phyloP scores from a whole-genome alignment of 2,888 invertebrate genomes.

The Pogonocherus hispidulus region DNA sequence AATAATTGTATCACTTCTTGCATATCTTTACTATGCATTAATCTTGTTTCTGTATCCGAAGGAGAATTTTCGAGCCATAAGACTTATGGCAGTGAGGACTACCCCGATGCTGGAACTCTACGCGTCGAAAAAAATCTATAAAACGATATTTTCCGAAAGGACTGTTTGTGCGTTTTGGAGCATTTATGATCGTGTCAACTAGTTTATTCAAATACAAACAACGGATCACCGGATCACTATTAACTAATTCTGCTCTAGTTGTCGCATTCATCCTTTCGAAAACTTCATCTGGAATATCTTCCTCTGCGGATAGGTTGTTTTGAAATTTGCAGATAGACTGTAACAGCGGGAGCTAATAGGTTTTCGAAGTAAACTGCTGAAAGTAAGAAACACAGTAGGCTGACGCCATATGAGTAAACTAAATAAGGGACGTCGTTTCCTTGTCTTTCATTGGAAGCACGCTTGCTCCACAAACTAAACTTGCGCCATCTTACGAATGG shows the following conservation, averaged over 20 bases:
- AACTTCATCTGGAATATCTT: too few species aligned
- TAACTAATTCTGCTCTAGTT: neutral
- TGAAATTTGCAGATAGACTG: too few species aligned
- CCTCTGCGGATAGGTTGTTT: too few species aligned
- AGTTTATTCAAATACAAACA: constrained; percentile 57
- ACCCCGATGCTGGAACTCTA: constrained; percentile 63
- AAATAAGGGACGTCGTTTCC: too few species aligned
- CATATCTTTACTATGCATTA: neutral
- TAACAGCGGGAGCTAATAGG: too few species aligned
- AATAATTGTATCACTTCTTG: constrained; percentile 45
- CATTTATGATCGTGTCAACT: constrained; percentile 54
- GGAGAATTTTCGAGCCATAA: constrained; percentile 63
- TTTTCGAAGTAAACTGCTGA: too few species aligned
- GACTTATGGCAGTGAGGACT: constrained; percentile 56
- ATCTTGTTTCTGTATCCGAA: neutral
- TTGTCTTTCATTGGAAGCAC: too few species aligned
- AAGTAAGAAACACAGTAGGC: too few species aligned
- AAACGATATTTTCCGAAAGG: constrained; percentile 60
- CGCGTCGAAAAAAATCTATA: constrained; percentile 58
- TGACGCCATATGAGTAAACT: too few species aligned
- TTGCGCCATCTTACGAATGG: too few species aligned
- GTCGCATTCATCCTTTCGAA: too few species aligned
- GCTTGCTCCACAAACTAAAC: too few species aligned
- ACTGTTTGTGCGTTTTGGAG: constrained; percentile 53
- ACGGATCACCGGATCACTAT: constrained; percentile 43